Base-by-base conservation (phyloP, 2,888 invertebrate genomes). In the Polydrusus cervinus region DNA sequence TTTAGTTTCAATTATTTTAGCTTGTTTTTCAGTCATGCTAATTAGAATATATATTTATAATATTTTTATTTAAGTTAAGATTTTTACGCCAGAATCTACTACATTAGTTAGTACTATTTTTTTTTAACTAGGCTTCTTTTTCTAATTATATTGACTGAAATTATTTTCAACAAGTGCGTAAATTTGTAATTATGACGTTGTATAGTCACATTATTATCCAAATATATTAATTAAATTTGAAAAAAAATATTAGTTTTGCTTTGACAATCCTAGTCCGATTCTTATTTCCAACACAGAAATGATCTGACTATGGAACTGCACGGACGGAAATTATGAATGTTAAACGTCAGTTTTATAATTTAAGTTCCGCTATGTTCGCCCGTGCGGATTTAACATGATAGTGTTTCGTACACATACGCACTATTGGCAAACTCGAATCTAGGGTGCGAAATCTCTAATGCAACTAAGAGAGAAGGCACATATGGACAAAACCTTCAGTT, bases 141-240 rank as follows among this genome's bases (percentile, higher is more conserved):
- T n/a, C 64, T 64, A 64, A 47, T 64, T 64, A 64, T 49, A 45
- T 64, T 64, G 64, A 64, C 64, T 64, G 64, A 64, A 64, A 49
- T 49, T n/a, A 47, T 64, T 64, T 64, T 62, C 45, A 49, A 30
- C 3, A 34, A 64, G 49, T 64, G 34, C 34, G 49, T 64, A 30
- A 16, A 25, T 64, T 64, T 64, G 64, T 64, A 62, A 25, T 64
- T 40, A 60, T 47, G 64, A 64, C 30, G 25, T 64, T 64, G 64
- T 64, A 49, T 64, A 64, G 43, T 62, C 49, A 34, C 49, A 47
- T 30, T 64, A 64, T 49, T 64, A 62, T n/a, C 25, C 64, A 49
- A 64, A 47, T 64, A 64, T 14, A 64, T 18, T 64, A 64, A 64
- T 18, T 64, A 64, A 49, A 14, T 64, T 61, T 34, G 25, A 64